Conservation (phyloP, 2,797 vertebrate species). For the Otolemur crassicaudatus region DNA sequence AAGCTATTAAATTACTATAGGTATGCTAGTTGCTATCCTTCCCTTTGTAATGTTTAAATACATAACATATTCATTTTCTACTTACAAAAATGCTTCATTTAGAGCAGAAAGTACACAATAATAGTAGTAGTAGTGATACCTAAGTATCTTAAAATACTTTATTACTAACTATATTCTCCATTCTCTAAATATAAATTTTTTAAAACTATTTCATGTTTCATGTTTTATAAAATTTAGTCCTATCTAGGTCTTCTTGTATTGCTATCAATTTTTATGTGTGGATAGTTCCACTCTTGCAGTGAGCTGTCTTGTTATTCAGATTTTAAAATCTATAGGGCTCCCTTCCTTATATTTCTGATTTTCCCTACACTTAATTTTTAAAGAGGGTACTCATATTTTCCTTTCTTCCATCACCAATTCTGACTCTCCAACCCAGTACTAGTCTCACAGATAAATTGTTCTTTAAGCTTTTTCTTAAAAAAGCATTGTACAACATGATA, state of each 20-base stretch:
- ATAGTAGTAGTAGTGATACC: background rate
- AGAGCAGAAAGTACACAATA: constrained; percentile 3
- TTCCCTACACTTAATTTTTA: background rate
- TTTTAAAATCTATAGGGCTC: background rate
- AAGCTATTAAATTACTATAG: background rate
- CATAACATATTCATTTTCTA: background rate
- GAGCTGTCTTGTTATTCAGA: background rate
- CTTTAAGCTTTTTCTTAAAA: background rate
- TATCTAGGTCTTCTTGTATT: background rate
- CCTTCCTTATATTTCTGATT: background rate
- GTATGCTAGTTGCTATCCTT: background rate
- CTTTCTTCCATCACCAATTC: background rate
- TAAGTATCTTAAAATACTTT: background rate
- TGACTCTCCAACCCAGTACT: background rate
- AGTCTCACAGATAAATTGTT: background rate
- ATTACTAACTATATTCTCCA: background rate
- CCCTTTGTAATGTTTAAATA: background rate
- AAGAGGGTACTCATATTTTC: background rate
- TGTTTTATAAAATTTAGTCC: background rate
- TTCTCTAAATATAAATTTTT: constrained; percentile 18
- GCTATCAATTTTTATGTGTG: background rate
- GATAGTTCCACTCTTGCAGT: background rate
- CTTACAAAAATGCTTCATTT: background rate
- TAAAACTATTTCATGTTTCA: constrained; percentile 13
- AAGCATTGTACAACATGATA: background rate